Evolutionary conservation across 2,797 vertebrate genomes (phyloP), one percentile per base, ranked within the genome.

Genomic region (Pempheris klunzingeri): DNA sequence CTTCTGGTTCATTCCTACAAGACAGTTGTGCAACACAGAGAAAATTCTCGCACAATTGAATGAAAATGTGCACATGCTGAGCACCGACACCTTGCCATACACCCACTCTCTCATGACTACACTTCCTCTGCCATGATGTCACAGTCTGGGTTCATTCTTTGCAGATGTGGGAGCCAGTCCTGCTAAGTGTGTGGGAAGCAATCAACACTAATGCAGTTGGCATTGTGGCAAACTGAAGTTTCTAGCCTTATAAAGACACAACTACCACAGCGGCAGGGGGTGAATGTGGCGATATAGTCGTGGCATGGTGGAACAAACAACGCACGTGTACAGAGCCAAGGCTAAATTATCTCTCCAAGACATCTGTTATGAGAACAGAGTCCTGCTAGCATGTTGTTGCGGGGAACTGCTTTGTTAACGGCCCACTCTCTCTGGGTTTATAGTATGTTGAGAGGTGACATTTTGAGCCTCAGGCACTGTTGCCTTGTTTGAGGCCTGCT

Each of bases 81-180:
- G 76, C 76, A 34, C 75, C 58, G 71, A 86, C 74, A 84, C 80
- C 88, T 88, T 83, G 78, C 80, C 81, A 82, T 28, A 82, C 82
- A 72, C 85, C 76, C 88, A 72, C 77, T 76, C 67, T 65, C 78
- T 74, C 46, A 84, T 82, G 89, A 90, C 77, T 91, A 77, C 69
- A 88, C 70, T 87, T 92, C 83, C 84, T 90, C 81, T 85, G 78
- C 84, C 79, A 92, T 93, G 89, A 94, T 90, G 86, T 93, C 92
- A 93, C 84, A 83, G 84, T 84, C 86, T 80, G 71, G 82, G 62
- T 60, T 92, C 85, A 92, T 90, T 92, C 82, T 76, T 86, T 87
- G 88, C 92, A 93, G 88, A 93, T 93, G 91, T 92, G 85, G 79
- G 74, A 86, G 79, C 75, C 71, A 77, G 82, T 8, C 55, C 67